Conservation (phyloP, 1,140 invertebrate genomes). For the Papilio polytes region DNA sequence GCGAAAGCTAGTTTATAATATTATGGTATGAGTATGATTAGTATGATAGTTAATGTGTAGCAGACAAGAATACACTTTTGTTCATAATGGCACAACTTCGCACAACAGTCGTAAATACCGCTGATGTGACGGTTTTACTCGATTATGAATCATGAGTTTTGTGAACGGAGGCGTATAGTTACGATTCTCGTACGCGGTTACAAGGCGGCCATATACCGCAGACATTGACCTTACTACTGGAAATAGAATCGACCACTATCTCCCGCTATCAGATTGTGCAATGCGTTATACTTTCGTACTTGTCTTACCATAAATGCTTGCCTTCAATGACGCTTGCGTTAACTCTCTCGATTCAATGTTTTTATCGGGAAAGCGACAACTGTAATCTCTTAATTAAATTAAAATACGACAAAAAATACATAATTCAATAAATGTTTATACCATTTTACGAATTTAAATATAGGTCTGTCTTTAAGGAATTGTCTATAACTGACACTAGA, state of each 20-base stretch:
- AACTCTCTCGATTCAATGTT: conserved; percentile 13
- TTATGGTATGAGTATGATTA: too few species aligned
- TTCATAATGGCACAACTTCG: conserved; percentile 18
- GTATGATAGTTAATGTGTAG: background rate
- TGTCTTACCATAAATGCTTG: conserved; percentile 21
- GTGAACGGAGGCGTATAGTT: conserved; percentile 37
- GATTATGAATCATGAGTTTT: conserved; percentile 40
- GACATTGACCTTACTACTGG: conserved; percentile 56
- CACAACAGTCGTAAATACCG: background rate
- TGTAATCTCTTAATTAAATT: background rate
- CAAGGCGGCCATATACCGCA: conserved; percentile 46
- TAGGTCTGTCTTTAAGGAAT: background rate
- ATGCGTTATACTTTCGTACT: conserved; percentile 33
- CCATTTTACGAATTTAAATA: background rate
- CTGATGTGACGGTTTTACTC: background rate
- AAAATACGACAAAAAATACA: background rate
- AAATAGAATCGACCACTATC: conserved; percentile 49
- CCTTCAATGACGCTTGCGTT: conserved; percentile 26
- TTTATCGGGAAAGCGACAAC: conserved; percentile 5
- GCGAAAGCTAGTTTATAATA: too few species aligned
- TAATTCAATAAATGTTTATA: background rate
- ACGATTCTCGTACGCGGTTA: conserved; percentile 31
- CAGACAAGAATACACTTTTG: background rate
- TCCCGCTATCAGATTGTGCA: conserved; percentile 34
- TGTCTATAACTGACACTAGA: background rate